These are phyloP conservation scores for Lissocephala sabroskyi DNA, from an alignment of 2,888 invertebrate genomes.

Conservation along the genomic window DNA sequence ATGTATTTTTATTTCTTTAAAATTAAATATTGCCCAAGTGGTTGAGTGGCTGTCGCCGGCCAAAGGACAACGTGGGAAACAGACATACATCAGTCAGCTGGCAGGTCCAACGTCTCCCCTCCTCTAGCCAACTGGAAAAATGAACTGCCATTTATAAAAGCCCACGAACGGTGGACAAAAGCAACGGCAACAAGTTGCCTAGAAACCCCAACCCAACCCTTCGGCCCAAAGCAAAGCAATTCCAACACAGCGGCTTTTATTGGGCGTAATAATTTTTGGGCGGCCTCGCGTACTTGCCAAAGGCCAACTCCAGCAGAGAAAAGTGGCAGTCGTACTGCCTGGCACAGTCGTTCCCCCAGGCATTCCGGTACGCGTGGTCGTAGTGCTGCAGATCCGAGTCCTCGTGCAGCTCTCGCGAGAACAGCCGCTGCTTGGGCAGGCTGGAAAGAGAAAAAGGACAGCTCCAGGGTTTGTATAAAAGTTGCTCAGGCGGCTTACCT, in stretches of 20 bases:
- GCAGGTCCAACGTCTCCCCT: background rate
- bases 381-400: constrained; percentile 79
- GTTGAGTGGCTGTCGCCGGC: no score
- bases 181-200: constrained; percentile 36
- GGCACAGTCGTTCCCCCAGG: constrained; percentile 74
- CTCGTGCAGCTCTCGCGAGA: constrained; percentile 78
- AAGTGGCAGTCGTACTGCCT: constrained; percentile 77
- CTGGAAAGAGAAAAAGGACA: constrained; percentile 70
- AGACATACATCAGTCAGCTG: constrained; percentile 40
- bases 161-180: constrained; percentile 2
- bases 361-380: constrained; percentile 78
- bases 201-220: constrained; percentile 8
- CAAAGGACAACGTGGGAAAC: no score
- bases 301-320: constrained; percentile 81
- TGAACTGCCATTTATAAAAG: constrained; percentile 52
- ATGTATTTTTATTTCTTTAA: constrained; percentile 42
- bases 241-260: constrained; percentile 38
- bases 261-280: constrained; percentile 57
- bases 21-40: constrained; percentile 48
- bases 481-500: constrained; percentile 75
- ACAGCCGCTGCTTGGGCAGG: constrained; percentile 78
- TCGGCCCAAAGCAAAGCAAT: constrained; percentile 29
- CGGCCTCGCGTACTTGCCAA: constrained; percentile 74
- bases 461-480: no score
- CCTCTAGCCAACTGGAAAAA: constrained; percentile 33